Evolutionary conservation across 1,140 invertebrate species (phyloP).

Genomic region (Ooceraea biroi): DNA sequence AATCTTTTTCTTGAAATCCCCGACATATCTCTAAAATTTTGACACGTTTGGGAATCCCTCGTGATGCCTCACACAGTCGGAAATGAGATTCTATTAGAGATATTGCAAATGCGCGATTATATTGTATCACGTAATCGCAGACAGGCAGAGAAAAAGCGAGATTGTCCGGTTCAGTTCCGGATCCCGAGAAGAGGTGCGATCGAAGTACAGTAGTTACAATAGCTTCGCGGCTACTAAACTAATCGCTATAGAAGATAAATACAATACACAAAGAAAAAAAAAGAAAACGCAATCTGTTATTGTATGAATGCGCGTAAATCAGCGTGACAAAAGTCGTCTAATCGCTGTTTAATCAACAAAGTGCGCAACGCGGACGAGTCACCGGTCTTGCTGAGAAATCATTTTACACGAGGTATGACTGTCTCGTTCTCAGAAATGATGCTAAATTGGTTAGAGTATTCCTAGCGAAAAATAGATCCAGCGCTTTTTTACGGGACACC

Average conservation of each 20-base stretch:
- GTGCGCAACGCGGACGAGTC: neutral
- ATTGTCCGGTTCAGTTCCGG: neutral
- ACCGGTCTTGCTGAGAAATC: neutral
- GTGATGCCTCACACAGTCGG: no score
- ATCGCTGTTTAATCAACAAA: slow-evolving; percentile 31
- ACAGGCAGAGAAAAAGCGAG: neutral
- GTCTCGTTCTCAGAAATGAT: neutral
- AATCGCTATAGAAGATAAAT: neutral
- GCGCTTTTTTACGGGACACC: neutral
- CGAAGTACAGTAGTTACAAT: neutral
- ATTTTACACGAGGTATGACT: neutral
- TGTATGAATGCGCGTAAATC: slow-evolving; percentile 13
- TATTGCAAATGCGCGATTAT: neutral
- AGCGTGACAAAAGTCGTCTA: slow-evolving; percentile 2
- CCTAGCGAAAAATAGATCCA: neutral
- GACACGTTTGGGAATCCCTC: no score
- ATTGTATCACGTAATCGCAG: neutral
- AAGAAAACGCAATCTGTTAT: neutral
- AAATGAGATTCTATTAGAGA: no score
- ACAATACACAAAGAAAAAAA: no score
- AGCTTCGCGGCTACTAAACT: neutral
- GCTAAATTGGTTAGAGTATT: neutral
- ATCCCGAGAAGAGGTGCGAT: neutral
- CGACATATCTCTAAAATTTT: no score
- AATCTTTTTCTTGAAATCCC: no score